Base-by-base conservation (phyloP, 2,113 vertebrate species). In the Poicephalus meyeri region DNA sequence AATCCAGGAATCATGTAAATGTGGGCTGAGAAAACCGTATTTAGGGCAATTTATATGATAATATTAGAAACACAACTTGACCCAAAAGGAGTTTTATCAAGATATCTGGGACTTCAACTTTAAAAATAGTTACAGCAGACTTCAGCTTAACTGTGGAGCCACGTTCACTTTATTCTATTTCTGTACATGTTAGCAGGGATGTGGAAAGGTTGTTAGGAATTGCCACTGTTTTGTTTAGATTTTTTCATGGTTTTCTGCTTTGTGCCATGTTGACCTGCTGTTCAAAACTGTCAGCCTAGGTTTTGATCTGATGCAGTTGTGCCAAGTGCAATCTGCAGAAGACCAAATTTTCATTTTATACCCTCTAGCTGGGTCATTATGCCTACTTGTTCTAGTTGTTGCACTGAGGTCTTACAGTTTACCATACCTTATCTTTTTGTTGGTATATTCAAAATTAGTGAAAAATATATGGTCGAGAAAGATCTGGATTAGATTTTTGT, bases 101-200 rank as follows among this genome's bases (percentile, higher is more conserved):
- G 86, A 61, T 93, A 95, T 85, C 86, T 93, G 73, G 65, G 84
- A 78, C 95, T 91, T 87, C 31, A 73, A 52, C 56, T 93, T 95
- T 87, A 86, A 86, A 90, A 95, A 91, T 47, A 88, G 90, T 93
- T 95, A 89, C 83, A 95, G 47, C 94, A 93, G 86, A 74, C 77
- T 92, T 94, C 88, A 94, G 5, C 64, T 63, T 86, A 79, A 87
- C 87, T 65, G 72, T 89, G 73, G 86, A 97, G 65, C 95, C 73
- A 87, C 95, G 95, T 91, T 95, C 96, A 96, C 95, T 91, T 95
- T 92, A 81, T 93, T 89, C 96, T 97, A 97, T 97, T 97, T 97
- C 86, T 91, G 94, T 93, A 84, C 94, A 87, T 29, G 93, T 92
- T 96, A 91, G 86, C 95, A 93, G 80, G 80, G 91, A 96, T 95